Evolutionary conservation across 1,140 invertebrate species (phyloP).

Genomic region (Leptinotarsa lineolata): DNA sequence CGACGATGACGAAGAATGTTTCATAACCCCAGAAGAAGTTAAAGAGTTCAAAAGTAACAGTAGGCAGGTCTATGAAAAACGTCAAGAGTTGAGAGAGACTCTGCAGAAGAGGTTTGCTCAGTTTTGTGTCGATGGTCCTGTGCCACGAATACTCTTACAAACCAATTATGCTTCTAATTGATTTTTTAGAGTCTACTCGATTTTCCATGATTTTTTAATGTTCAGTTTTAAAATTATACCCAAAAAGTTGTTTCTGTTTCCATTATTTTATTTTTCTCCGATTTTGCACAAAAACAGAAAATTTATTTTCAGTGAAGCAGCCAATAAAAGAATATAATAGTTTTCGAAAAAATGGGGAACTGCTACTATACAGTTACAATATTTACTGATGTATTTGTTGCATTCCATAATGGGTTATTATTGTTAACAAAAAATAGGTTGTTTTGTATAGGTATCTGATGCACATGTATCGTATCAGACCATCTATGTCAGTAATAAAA

Average conservation of each 20-base stretch:
- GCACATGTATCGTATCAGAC: slow-evolving; percentile 29
- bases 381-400: slow-evolving; percentile 48
- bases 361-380: slow-evolving; percentile 20
- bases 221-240: slow-evolving; percentile 34
- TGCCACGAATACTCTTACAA: slow-evolving; percentile 48
- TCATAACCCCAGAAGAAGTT: slow-evolving; percentile 87
- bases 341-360: background rate
- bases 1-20: slow-evolving; percentile 77
- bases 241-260: slow-evolving; percentile 17
- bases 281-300: slow-evolving; percentile 10
- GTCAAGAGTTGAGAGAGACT: slow-evolving; percentile 79
- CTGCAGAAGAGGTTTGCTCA: slow-evolving; percentile 81
- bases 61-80: slow-evolving; percentile 74
- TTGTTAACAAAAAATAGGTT: slow-evolving; percentile 47
- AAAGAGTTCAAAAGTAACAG: slow-evolving; percentile 75
- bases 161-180: slow-evolving; percentile 52
- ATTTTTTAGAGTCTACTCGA: slow-evolving; percentile 34
- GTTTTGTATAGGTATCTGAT: slow-evolving; percentile 47
- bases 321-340: slow-evolving; percentile 10
- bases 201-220: slow-evolving; percentile 33
- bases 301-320: slow-evolving; percentile 18
- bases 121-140: slow-evolving; percentile 66
- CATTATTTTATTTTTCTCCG: slow-evolving; percentile 11
- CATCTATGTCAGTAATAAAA: slow-evolving; percentile 44
- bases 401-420: slow-evolving; percentile 55